phyloP scores from a whole-genome alignment of 2,888 invertebrate genomes.

The Heliconius ethilla region DNA sequence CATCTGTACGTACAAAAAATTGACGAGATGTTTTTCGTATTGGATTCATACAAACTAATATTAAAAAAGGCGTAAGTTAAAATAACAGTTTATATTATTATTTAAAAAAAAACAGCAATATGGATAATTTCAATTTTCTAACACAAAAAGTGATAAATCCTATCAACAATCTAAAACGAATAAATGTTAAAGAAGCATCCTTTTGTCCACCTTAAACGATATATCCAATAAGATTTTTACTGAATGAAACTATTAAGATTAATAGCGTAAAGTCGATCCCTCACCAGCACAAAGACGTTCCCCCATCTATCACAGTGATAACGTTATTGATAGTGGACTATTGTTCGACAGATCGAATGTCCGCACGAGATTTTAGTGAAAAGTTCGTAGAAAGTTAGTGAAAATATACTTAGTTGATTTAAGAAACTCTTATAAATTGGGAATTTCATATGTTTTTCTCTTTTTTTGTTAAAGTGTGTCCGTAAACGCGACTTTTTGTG shows the following conservation, averaged over 20 bases:
- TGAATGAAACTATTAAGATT: slow-evolving; percentile 36
- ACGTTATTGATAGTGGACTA: slow-evolving; percentile 55
- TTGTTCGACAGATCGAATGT: slow-evolving; percentile 37
- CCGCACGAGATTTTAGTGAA: slow-evolving; percentile 22
- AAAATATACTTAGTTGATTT: not conserved
- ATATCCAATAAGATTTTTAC: slow-evolving; percentile 26
- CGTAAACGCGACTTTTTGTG: too few species aligned
- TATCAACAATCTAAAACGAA: not conserved
- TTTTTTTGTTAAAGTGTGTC: too few species aligned
- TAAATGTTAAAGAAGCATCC: not conserved
- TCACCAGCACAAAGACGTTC: slow-evolving; percentile 58
- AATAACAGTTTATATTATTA: not conserved
- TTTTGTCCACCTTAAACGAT: not conserved
- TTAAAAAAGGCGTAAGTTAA: too few species aligned
- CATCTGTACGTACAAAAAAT: too few species aligned
- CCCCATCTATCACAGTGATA: slow-evolving; percentile 63
- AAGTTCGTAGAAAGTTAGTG: not conserved
- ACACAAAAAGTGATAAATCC: not conserved
- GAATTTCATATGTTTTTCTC: not conserved
- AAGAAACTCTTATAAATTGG: not conserved
- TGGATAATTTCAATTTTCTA: too few species aligned
- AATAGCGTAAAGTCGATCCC: slow-evolving; percentile 53
- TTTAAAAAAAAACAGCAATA: not conserved
- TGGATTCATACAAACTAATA: too few species aligned
- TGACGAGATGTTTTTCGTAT: too few species aligned